Conservation (phyloP, 2,888 invertebrate genomes). For the Erebia ligea region DNA sequence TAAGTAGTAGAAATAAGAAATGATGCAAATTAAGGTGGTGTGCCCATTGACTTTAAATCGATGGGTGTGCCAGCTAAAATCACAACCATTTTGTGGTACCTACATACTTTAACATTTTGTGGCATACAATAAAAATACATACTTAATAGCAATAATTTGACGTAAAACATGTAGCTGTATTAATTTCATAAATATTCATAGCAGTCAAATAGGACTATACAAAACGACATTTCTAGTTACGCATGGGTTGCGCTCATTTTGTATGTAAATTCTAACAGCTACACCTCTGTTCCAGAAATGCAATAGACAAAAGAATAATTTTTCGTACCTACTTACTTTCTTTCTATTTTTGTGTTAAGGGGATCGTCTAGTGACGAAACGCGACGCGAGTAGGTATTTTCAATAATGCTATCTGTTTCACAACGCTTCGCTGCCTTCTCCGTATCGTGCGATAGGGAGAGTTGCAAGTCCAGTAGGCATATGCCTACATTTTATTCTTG, state of each 20-base stretch:
- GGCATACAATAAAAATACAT: neutral
- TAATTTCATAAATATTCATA: conserved; percentile 37
- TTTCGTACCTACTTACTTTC: neutral
- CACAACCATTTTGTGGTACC: too few species aligned
- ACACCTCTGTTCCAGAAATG: neutral
- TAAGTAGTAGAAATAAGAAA: too few species aligned
- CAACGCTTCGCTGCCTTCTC: too few species aligned
- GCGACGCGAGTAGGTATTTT: too few species aligned
- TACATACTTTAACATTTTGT: neutral
- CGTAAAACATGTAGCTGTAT: conserved; percentile 5
- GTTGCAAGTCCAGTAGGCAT: too few species aligned
- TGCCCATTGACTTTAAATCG: too few species aligned
- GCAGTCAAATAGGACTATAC: conserved; percentile 20
- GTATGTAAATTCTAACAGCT: conserved; percentile 29
- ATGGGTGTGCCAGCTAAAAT: too few species aligned
- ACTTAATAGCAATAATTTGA: conserved; percentile 3
- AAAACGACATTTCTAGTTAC: conserved; percentile 33
- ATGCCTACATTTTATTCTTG: too few species aligned
- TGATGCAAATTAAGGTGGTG: too few species aligned
- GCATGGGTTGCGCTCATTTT: conserved; percentile 28
- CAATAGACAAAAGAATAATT: conserved; percentile 10
- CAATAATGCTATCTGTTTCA: too few species aligned
- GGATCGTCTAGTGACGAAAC: too few species aligned
- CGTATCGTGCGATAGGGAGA: too few species aligned
- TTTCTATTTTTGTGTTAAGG: neutral